Conservation (phyloP, 2,888 invertebrate species). For the Sarcophaga variegata region DNA sequence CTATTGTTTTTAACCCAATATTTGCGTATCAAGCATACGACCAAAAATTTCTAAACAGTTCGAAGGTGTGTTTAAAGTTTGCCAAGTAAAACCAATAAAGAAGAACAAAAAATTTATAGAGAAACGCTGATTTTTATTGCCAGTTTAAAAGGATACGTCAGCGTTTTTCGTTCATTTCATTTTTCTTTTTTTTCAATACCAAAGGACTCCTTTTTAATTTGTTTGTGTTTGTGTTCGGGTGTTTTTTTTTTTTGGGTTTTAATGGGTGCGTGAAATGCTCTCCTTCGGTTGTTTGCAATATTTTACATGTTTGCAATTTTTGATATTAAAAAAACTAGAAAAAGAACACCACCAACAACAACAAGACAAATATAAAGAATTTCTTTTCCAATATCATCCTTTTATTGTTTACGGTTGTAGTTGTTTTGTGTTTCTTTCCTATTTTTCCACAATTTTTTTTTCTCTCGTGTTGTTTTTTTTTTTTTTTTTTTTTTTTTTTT, state of each 20-base stretch:
- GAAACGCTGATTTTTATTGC: conserved; percentile 63
- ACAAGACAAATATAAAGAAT: conserved; percentile 43
- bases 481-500: conserved; percentile 42
- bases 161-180: conserved; percentile 55
- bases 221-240: conserved; percentile 21
- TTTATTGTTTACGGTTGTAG: conserved; percentile 32
- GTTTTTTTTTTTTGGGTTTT: conserved; percentile 27
- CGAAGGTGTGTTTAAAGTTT: too few relatives aligned
- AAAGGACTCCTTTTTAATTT: conserved; percentile 30
- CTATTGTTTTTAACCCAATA: too few relatives aligned
- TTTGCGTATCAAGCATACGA: too few relatives aligned
- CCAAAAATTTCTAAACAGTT: too few relatives aligned
- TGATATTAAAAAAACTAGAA: conserved; percentile 15
- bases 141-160: conserved; percentile 73
- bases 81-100: conserved; percentile 76
- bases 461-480: conserved; percentile 42
- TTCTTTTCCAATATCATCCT: conserved; percentile 51
- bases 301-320: conserved; percentile 71
- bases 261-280: conserved; percentile 18
- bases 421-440: conserved; percentile 39
- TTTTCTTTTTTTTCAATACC: background rate
- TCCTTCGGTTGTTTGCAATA: conserved; percentile 48
- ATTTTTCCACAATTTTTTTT: background rate
- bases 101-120: conserved; percentile 64
- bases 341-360: conserved; percentile 18